phyloP scores from a whole-genome alignment of 2,797 vertebrate species.

The Clarias pachynema region DNA sequence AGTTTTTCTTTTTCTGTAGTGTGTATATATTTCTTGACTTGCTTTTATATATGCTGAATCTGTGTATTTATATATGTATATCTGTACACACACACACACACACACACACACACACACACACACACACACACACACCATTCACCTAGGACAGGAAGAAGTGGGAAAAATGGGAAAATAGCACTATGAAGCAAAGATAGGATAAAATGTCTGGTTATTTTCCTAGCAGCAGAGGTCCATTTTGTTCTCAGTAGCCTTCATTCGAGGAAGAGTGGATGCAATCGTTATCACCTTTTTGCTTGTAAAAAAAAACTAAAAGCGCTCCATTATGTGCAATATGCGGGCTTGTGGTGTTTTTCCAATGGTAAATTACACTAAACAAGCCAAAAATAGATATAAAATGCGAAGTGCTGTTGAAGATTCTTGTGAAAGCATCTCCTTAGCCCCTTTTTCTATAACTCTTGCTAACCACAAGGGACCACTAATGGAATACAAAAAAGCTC shows the following conservation, averaged over 20 bases:
- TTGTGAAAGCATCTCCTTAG: slow-evolving; percentile 59
- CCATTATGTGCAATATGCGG: slow-evolving; percentile 24
- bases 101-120: no score
- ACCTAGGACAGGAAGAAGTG: slow-evolving; percentile 6
- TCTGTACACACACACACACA: no score
- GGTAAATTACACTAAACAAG: slow-evolving; percentile 39
- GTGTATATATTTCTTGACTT: no score
- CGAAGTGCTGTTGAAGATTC: slow-evolving; percentile 36
- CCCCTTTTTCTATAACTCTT: slow-evolving; percentile 57
- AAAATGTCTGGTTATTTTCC: slow-evolving; percentile 18
- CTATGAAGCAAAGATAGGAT: slow-evolving; percentile 2
- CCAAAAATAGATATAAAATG: slow-evolving; percentile 32
- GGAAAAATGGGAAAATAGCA: slow-evolving; percentile 19
- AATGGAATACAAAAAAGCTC: slow-evolving; percentile 73
- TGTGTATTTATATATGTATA: no score
- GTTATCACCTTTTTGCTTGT: slow-evolving; percentile 15
- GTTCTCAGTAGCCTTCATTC: slow-evolving; percentile 37
- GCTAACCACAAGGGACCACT: slow-evolving; percentile 61
- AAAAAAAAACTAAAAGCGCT: slow-evolving; percentile 17
- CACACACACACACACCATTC: background rate
- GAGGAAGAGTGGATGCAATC: slow-evolving; percentile 28
- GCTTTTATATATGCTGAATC: no score
- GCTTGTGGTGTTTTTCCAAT: slow-evolving; percentile 24
- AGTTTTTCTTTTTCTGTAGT: no score
- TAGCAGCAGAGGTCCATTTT: slow-evolving; percentile 39